Evolutionary conservation across 2,797 vertebrate genomes (phyloP), one percentile per base, ranked within the genome.

Genomic region (Limosa lapponica): DNA sequence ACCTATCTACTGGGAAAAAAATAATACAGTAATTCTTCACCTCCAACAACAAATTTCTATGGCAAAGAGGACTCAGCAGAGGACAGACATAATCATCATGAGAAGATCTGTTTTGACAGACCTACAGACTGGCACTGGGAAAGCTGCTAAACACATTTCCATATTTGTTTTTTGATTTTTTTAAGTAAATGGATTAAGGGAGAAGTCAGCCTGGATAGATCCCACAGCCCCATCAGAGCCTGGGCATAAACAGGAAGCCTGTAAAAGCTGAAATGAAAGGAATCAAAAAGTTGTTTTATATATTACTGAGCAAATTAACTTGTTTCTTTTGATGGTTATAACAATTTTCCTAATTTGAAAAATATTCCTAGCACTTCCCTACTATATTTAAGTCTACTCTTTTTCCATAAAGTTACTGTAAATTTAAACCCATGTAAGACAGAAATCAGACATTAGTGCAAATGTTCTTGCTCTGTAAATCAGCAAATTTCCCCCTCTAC

Each of bases 401-500:
- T 39, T 39, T 80, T 87, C 44, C 67, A 16, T 67, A 34, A 85
- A 74, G 61, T n/a, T 74, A 32, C 75, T 78, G 81, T 55, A 74
- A 90, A 88, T 83, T 77, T 49, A 62, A 88, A 74, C 24, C 41
- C 19, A 4, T 28, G 18, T 62, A 81, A 65, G 69, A 48, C 67
- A 93, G 95, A 78, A 86, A 83, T 93, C 57, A 95, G 85, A 89
- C 59, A 59, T 66, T 23, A 49, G 55, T 75, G 73, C 46, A 91
- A 93, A 78, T 52, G 94, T 72, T 82, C 81, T 71, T 8, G 14
- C 90, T 94, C 83, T 70, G 88, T 87, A 77, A 94, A 95, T 85
- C 91, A 95, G 89, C 65, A 94, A 57, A 90, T 92, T 93, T 83
- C 77, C 81, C 78, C 87, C 73, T 90, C 78, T 89, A 66, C 83